Evolutionary conservation across 2,797 vertebrate species (phyloP), one percentile per base, ranked within the genome.

Genomic region (Squalus acanthias): DNA sequence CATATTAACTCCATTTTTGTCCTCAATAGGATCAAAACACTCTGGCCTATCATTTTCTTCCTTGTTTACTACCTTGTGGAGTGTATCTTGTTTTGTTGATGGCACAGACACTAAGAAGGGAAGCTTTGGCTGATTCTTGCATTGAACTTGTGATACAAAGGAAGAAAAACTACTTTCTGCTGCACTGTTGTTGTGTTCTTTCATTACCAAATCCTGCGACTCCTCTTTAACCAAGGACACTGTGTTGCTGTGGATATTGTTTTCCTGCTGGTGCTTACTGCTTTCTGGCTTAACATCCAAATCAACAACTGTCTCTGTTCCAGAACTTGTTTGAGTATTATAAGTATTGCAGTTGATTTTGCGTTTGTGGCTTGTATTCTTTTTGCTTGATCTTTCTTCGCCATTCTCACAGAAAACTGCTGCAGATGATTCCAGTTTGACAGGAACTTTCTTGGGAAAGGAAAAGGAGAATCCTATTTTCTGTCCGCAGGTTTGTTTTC

Each of bases 371-470:
- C 96, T 97, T 95, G 97, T 96, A 91, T 97, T 97, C 0, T 97
- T 98, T 76, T 97, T 97, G 92, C 46, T 20, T 46, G 98, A 97
- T 0, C 97, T 97, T 70, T 98, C 98, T 0, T 99, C 98, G 4
- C 97, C 97, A 85, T 97, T 97, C 96, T 99, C 98, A 33, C 98
- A 98, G 97, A 99, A 99, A 89, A 98, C 98, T 0, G 98, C 98
- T 3, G 98, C 98, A 8, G 98, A 99, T 65, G 98, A 98, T 97
- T 99, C 98, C 95, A 99, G 98, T 96, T 98, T 98, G 96, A 98
- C 96, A 0, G 97, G 97, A 12, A 98, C 98, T 97, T 98, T 99
- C 98, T 99, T 99, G 26, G 98, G 98, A 97, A 99, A 98, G 96
- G 98, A 98, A 97, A 99, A 98, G 96, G 98, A 99, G 97, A 99